These are phyloP conservation scores for Leucoma salicis DNA, from an alignment of 2,888 invertebrate species.

Conservation along the genomic window DNA sequence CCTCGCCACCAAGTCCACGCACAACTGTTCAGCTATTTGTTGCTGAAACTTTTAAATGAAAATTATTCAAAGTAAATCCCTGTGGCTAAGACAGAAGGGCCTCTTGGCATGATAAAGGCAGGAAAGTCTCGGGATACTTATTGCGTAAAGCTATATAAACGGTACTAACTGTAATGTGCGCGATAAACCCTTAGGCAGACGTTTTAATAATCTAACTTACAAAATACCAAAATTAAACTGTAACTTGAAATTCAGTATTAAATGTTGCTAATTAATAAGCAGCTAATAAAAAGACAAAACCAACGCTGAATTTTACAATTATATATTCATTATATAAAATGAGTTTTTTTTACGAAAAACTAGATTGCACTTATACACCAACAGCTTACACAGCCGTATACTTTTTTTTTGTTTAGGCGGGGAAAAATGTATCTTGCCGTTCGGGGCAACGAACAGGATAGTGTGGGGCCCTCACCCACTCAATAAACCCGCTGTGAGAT, in stretches of 20 bases:
- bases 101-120: constrained; percentile 23
- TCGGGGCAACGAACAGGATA: no score
- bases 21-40: constrained; percentile 30
- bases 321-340: no score
- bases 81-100: constrained; percentile 20
- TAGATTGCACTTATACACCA: no score
- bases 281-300: no score
- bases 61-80: constrained; percentile 22
- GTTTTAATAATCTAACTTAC: not conserved
- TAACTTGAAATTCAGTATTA: not conserved
- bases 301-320: no score
- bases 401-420: no score
- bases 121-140: constrained; percentile 10
- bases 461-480: no score
- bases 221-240: no score
- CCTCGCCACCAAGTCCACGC: constrained; percentile 16
- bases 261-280: not conserved
- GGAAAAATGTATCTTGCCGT: no score
- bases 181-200: constrained; percentile 1
- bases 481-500: no score
- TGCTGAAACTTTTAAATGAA: constrained; percentile 27
- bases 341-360: no score
- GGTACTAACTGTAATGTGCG: constrained; percentile 9
- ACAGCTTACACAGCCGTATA: no score
- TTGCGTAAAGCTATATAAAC: constrained; percentile 13